A percentile compares a stretch with the other conserved stretches of the same genome.
phyloP scores from a whole-genome alignment of 1,140 invertebrate genomes.

The Limonius californicus region DNA sequence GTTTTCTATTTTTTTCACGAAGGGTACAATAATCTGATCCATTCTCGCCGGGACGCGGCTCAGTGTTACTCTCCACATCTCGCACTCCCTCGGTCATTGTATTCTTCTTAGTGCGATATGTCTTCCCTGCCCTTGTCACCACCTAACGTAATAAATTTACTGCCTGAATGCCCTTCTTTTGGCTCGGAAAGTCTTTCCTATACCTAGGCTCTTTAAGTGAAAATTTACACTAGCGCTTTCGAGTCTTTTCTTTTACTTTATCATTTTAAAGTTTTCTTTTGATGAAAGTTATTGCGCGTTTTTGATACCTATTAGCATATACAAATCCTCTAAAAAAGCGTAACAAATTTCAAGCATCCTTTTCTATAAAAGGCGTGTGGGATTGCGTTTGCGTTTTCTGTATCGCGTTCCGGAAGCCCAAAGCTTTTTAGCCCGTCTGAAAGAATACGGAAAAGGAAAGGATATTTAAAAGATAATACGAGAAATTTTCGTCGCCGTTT shows the following conservation, averaged over 20 bases:
- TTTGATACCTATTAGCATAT: not conserved
- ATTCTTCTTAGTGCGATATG: slow-evolving; percentile 43
- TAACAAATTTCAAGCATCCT: slow-evolving; percentile 3
- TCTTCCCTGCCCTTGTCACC: slow-evolving; percentile 44
- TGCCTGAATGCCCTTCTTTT: slow-evolving; percentile 38
- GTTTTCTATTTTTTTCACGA: not conserved
- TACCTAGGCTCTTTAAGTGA: slow-evolving; percentile 25
- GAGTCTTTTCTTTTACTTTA: not conserved
- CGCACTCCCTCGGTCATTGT: slow-evolving; percentile 36
- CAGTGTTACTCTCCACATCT: slow-evolving; percentile 16
- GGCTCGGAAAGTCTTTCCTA: slow-evolving; percentile 32
- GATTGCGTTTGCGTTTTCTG: slow-evolving; percentile 1
- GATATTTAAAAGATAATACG: slow-evolving; percentile 4
- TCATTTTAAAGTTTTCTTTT: slow-evolving; percentile 1
- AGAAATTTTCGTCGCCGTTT: slow-evolving; percentile 9
- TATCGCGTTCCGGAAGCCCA: slow-evolving; percentile 3
- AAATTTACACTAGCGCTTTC: slow-evolving; percentile 20
- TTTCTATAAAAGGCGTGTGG: not conserved
- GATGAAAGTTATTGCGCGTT: not conserved
- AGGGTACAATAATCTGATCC: slow-evolving; percentile 8
- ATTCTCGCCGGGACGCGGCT: slow-evolving; percentile 1
- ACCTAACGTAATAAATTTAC: slow-evolving; percentile 46
- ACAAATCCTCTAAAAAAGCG: slow-evolving; percentile 9
- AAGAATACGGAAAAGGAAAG: slow-evolving; percentile 11
- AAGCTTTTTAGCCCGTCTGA: slow-evolving; percentile 9